Conservation (phyloP, 1,140 invertebrate species). For the Schlechtendalia chinensis region DNA sequence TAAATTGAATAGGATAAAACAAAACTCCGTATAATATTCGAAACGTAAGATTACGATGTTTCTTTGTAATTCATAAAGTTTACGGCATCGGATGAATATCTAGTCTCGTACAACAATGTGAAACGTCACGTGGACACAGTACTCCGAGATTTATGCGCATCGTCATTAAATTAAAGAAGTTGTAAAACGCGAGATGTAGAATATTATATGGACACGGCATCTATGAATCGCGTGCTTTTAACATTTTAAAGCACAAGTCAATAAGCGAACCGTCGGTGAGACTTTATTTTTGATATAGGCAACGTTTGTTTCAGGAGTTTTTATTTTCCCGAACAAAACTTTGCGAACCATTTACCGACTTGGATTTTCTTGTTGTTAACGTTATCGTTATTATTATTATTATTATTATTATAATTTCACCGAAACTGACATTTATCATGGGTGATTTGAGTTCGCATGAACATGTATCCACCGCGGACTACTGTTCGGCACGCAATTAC, state of each 20-base stretch:
- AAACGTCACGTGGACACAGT: neutral
- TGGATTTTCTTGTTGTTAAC: neutral
- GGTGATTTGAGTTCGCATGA: constrained; percentile 8
- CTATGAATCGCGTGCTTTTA: neutral
- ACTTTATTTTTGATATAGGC: neutral
- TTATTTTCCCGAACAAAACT: neutral
- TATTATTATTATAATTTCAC: constrained; percentile 11
- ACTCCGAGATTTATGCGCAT: neutral
- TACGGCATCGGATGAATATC: too few species aligned
- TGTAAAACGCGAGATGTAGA: neutral
- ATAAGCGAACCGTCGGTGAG: neutral
- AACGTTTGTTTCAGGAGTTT: neutral
- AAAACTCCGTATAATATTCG: too few species aligned
- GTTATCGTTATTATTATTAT: neutral
- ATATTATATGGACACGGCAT: neutral
- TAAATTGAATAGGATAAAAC: too few species aligned
- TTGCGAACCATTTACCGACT: constrained; percentile 7
- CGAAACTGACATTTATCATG: constrained; percentile 14
- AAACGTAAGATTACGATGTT: too few species aligned
- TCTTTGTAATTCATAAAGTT: too few species aligned
- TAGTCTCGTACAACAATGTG: neutral
- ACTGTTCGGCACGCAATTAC: constrained; percentile 30
- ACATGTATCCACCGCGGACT: neutral
- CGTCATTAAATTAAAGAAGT: neutral
- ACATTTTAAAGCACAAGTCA: neutral